Base-by-base conservation (phyloP, 2,113 vertebrate genomes). In the Phylloscopus trochilus region DNA sequence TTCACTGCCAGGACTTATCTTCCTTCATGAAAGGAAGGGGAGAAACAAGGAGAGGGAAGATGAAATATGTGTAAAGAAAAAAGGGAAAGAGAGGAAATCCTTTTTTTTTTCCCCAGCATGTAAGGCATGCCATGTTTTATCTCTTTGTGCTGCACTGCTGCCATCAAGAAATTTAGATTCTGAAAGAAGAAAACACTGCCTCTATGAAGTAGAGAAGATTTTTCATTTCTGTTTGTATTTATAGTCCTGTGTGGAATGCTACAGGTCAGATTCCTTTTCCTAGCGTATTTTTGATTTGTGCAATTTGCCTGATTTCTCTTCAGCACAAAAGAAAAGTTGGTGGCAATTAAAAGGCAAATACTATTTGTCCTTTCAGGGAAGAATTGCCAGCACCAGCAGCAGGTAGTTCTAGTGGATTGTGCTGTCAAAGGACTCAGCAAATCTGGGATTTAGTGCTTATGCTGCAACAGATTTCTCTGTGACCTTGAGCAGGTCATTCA, bases 371-470 rank as follows among this genome's bases (percentile, higher is more conserved):
- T 90, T 91, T 70, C 26, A 76, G 82, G 82, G 66, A 72, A 39
- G 66, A 82, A 41, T 22, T 9, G 2, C 41, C 17, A 39, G 23
- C 47, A 64, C 49, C 6, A 4, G n/a, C 5, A 13, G n/a, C 21
- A 39, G 73, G 52, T 67, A 75, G 56, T 67, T 56, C 41, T 69
- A 6, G 49, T 68, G 84, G 41, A 82, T 62, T 66, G 37, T 83
- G 58, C 74, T 92, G 91, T 85, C 87, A 89, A 41, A 91, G 63
- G 59, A 59, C 85, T 92, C 44, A 43, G 75, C 83, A 91, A 87
- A 89, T 79, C 49, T 87, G 87, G 69, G 77, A 92, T 94, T 95
- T 96, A 95, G 62, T 83, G 58, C 70, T 95, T 91, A 24, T 1
- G 11, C 63, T 85, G 93, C 88, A 92, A 18, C n/a, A 89, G 83